Conservation (phyloP, 1,140 invertebrate genomes). For the Drosophila murphyi region DNA sequence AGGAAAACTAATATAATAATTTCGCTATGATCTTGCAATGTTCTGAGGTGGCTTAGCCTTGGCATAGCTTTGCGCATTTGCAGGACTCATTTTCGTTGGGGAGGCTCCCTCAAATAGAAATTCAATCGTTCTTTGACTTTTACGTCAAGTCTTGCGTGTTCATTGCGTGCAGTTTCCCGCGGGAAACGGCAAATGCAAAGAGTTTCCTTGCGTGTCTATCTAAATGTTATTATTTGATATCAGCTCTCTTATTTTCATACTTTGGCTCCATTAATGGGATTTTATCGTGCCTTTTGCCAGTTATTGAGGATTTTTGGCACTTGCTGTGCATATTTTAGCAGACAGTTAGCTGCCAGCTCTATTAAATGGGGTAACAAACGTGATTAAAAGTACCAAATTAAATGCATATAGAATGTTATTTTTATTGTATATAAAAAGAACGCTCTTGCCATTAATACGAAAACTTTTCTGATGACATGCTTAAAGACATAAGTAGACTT, state of each 20-base stretch:
- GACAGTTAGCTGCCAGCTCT: slow-evolving; percentile 30
- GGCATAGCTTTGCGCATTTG: slow-evolving; percentile 38
- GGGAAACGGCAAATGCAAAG: slow-evolving; percentile 71
- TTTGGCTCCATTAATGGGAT: slow-evolving; percentile 67
- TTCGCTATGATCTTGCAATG: too few species aligned
- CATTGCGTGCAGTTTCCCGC: slow-evolving; percentile 56
- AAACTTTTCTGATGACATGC: neutral
- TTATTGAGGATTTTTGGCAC: slow-evolving; percentile 45
- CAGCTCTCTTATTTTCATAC: slow-evolving; percentile 54
- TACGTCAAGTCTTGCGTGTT: slow-evolving; percentile 40
- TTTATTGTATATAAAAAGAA: neutral
- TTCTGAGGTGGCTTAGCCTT: neutral
- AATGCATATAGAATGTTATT: slow-evolving; percentile 38
- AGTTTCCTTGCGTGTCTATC: slow-evolving; percentile 73
- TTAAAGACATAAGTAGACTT: neutral
- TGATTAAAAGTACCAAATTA: slow-evolving; percentile 62
- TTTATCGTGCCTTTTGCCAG: slow-evolving; percentile 63
- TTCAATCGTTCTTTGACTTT: slow-evolving; percentile 62
- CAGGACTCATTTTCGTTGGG: slow-evolving; percentile 11
- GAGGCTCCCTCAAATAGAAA: neutral
- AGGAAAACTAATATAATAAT: too few species aligned
- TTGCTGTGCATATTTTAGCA: slow-evolving; percentile 67
- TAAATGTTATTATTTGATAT: slow-evolving; percentile 79
- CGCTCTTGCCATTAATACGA: neutral
- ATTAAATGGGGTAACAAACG: slow-evolving; percentile 42